Evolutionary conservation across 2,113 vertebrate genomes (phyloP), one percentile per base, ranked within the genome.

Genomic region (Apteryx owenii): DNA sequence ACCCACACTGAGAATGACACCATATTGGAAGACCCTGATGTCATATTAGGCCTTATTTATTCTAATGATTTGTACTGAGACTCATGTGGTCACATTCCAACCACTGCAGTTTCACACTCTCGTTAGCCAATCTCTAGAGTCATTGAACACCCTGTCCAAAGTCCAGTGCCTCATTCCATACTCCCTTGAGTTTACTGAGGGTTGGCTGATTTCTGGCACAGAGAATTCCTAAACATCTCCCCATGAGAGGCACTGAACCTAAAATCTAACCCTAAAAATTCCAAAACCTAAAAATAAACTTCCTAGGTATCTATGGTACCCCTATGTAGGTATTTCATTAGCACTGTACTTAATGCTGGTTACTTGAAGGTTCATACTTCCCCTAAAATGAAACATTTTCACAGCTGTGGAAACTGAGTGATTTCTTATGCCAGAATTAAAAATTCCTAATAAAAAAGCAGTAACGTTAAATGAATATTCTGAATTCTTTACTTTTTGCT

Each of bases 1-100:
- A 13, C 17, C 3, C 18, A 26, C 1, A 0, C 0, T n/a, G 61
- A 83, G 8, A 10, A 61, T 46, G 0, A 1, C 16, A 64, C 21
- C 7, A 26, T 1, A 56, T 6, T 46, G 21, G n/a, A 73, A 75
- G 44, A 75, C 44, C 17, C 15, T 75, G 10, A 53, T 51, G 26
- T 14, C 7, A 10, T 51, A 66, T 28, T 46, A 70, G 53, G 21
- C 20, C 36, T 60, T 69, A 53, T 73, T 51, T 68, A 69, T 69
- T 75, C 40, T 62, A 80, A 75, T 21, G 26, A 22, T 42, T 75
- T 71, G 17, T 12, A 15, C 1, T 5, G 26, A 56, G 9, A 86
- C 65, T 25, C 13, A 50, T 0, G 1, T 0, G 0, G 14, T 25
- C 22, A 15, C 6, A 26, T 60, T 75, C 53, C 48, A 44, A 40